Evolutionary conservation across 2,888 invertebrate species (phyloP).

Genomic region (Trissolcus brochymenae): DNA sequence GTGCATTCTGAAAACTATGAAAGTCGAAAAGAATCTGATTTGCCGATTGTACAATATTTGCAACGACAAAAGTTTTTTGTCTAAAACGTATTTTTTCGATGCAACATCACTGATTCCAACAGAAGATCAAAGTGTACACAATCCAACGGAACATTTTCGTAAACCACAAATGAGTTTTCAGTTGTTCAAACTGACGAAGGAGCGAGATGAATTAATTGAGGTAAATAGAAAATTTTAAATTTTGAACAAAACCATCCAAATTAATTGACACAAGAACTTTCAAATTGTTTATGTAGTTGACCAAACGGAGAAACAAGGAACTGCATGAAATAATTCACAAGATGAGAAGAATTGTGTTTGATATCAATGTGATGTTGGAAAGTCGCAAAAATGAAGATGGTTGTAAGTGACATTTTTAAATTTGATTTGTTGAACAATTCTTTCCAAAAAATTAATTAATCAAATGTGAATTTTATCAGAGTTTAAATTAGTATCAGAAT

Average conservation of each 20-base stretch:
- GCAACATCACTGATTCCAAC: background rate
- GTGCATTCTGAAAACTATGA: no score
- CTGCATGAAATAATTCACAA: background rate
- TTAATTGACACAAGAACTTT: background rate
- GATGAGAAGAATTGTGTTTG: background rate
- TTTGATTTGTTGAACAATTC: no score
- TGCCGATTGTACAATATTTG: background rate
- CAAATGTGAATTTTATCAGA: no score
- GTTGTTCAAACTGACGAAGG: background rate
- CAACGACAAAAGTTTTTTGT: background rate
- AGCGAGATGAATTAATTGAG: background rate
- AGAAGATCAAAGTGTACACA: background rate
- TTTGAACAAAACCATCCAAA: background rate
- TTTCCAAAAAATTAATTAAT: no score
- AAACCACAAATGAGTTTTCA: background rate
- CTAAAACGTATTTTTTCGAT: background rate
- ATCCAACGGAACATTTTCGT: background rate
- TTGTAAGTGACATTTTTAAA: no score
- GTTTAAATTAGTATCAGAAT: no score
- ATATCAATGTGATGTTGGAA: background rate
- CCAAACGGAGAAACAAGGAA: background rate
- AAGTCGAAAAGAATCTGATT: no score
- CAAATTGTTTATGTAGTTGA: background rate
- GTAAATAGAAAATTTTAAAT: background rate
- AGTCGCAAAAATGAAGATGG: background rate